Percentiles rank a stretch among this genome's conserved stretches.
Evolutionary conservation across 2,113 vertebrate genomes (phyloP).

Genomic region (Nesogale talazaci): DNA sequence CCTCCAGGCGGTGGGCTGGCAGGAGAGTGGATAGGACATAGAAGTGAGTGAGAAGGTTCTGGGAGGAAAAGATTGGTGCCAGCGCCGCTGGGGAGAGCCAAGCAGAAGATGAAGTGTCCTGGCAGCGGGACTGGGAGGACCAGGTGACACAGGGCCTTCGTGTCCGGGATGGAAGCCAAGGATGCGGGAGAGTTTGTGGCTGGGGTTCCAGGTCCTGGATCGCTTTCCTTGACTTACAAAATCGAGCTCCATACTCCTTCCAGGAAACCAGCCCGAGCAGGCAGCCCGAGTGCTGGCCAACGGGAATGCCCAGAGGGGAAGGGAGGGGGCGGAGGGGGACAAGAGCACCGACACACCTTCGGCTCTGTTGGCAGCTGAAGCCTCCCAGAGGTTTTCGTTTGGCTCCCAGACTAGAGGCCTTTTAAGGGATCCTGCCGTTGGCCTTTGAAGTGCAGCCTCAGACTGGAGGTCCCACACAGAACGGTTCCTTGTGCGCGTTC

Average conservation of each 20-base stretch:
- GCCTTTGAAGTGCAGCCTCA: not conserved
- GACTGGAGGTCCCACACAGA: not conserved
- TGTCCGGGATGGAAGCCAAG: constrained; percentile 64
- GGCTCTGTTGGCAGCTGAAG: not conserved
- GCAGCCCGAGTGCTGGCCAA: not conserved
- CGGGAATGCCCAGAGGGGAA: not conserved
- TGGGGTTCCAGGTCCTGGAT: constrained; percentile 55
- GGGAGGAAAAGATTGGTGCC: not conserved
- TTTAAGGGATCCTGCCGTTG: not conserved
- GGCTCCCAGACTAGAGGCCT: not conserved
- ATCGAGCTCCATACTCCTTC: constrained; percentile 28
- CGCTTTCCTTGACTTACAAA: not conserved
- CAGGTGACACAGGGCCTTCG: constrained; percentile 55
- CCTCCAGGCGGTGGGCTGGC: constrained; percentile 9
- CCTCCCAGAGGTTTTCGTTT: not conserved
- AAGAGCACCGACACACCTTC: no score
- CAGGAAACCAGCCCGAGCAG: constrained; percentile 51
- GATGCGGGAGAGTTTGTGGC: not conserved
- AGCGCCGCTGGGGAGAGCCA: constrained; percentile 30
- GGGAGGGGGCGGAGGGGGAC: not conserved
- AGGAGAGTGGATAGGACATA: not conserved
- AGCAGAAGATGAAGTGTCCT: constrained; percentile 17
- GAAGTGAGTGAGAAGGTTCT: constrained; percentile 33
- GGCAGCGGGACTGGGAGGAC: constrained; percentile 49
- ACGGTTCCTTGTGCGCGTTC: constrained; percentile 7